Percentiles rank a stretch among this genome's conserved stretches.
Evolutionary conservation across 2,888 invertebrate species (phyloP).

Genomic region (Scrobipalpa costella): DNA sequence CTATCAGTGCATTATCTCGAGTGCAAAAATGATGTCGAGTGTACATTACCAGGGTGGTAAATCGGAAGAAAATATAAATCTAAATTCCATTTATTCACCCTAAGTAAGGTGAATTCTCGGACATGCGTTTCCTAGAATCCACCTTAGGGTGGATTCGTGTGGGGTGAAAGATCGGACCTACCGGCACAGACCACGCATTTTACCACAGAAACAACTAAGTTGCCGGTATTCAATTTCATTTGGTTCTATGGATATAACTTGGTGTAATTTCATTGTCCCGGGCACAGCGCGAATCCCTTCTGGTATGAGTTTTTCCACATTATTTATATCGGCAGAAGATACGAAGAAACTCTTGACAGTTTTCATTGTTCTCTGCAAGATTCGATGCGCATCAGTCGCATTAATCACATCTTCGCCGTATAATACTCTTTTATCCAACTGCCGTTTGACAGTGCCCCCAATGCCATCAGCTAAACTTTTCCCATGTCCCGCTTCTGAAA

Average conservation of each 20-base stretch:
- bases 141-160: too few species aligned
- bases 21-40: too few species aligned
- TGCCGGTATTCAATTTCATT: not conserved
- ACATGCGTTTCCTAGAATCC: too few species aligned
- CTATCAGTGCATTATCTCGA: too few species aligned
- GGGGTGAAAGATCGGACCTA: too few species aligned
- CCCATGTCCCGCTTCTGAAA: constrained; percentile 38
- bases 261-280: constrained; percentile 33
- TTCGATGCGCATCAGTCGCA: constrained; percentile 33
- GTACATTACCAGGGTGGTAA: too few species aligned
- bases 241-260: constrained; percentile 13
- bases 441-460: constrained; percentile 38
- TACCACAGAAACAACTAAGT: constrained; percentile 11
- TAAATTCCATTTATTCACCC: too few species aligned
- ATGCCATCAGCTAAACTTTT: constrained; percentile 40
- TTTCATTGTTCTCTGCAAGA: constrained; percentile 22
- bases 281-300: constrained; percentile 15
- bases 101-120: too few species aligned
- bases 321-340: constrained; percentile 24
- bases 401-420: constrained; percentile 36
- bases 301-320: constrained; percentile 24
- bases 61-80: too few species aligned
- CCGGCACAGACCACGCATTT: not conserved
- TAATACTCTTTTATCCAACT: constrained; percentile 35
- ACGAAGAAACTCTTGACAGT: constrained; percentile 18